phyloP scores from a whole-genome alignment of 2,797 vertebrate genomes.

The Amazona ochrocephala region DNA sequence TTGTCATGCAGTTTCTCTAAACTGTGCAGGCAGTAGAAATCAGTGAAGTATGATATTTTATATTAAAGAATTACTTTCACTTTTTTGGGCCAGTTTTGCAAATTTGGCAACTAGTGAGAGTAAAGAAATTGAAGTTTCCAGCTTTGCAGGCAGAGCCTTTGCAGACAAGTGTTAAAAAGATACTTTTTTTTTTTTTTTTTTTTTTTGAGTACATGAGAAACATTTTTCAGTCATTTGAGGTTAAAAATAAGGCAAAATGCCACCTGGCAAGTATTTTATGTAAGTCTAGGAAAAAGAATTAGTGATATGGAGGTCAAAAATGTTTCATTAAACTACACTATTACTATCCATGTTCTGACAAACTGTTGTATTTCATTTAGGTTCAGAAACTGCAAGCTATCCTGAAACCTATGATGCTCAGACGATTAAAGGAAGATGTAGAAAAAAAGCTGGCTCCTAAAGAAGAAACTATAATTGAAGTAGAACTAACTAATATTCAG shows the following conservation, averaged over 20 bases:
- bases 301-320: fast-evolving
- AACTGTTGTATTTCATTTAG: slow-evolving; percentile 72
- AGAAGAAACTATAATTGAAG: slow-evolving; percentile 98
- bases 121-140: background rate
- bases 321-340: background rate
- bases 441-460: slow-evolving; percentile 99
- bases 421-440: slow-evolving; percentile 96
- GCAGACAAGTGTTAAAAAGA: background rate
- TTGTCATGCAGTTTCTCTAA: background rate
- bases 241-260: background rate
- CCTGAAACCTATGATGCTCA: slow-evolving; percentile 98
- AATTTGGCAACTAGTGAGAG: background rate
- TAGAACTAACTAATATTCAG: slow-evolving; percentile 98
- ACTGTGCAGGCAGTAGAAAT: background rate
- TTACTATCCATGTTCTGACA: background rate
- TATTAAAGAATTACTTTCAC: background rate
- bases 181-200: background rate
- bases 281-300: background rate
- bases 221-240: background rate
- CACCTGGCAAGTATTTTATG: background rate
- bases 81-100: background rate
- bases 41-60: background rate
- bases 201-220: background rate
- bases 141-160: background rate
- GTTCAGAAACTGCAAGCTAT: slow-evolving; percentile 98